Base-by-base conservation (phyloP, 2,797 vertebrate genomes). In the Lutjanus campechanus region DNA sequence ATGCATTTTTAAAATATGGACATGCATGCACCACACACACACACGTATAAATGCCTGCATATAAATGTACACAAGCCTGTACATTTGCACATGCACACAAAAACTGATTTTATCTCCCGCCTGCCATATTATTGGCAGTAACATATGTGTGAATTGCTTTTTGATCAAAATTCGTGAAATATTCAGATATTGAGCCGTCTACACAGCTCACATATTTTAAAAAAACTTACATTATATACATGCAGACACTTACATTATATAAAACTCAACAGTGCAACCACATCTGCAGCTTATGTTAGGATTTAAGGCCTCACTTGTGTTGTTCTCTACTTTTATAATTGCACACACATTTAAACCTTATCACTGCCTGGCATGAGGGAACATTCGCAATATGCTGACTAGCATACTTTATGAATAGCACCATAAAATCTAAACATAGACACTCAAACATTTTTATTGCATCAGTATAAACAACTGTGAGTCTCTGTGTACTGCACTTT, bases 1-100 rank as follows among this genome's bases (percentile, higher is more conserved):
- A 71, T 59, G 36, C 11, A 12, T 68, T 71, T 54, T 49, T 25
- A 50, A 65, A 64, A 79, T 59, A 63, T 72, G 53, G 13, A 29
- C 47, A 77, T 55, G 25, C 70, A 79, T 68, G 58, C 68, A 71
- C 12, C 12, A 36, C 29, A 36, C 29, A 29, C 13, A 47, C 0
- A 1, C 10, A 22, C 19, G 36, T 44, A 16, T 49, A 41, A 58
- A 59, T 47, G 13, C 65, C 20, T 13, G 8, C 10, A 36, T 19
- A 22, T 22, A 25, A 36, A 46, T 49, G 16, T 19, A 43, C 47
- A 69, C 8, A 61, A 22, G 25, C 19, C 6, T 20, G 16, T 16
- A 1, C n/a, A 59, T 13, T n/a, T 41, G 11, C 54, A 55, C 36
- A 40, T 47, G 8, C 47, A 61, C 15, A 64, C 5, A 36, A 9